A percentile compares a stretch with the other conserved stretches of the same genome.
These are phyloP conservation scores for Cherax destructor DNA, from an alignment of 1,140 invertebrate species.

Conservation along the genomic window DNA sequence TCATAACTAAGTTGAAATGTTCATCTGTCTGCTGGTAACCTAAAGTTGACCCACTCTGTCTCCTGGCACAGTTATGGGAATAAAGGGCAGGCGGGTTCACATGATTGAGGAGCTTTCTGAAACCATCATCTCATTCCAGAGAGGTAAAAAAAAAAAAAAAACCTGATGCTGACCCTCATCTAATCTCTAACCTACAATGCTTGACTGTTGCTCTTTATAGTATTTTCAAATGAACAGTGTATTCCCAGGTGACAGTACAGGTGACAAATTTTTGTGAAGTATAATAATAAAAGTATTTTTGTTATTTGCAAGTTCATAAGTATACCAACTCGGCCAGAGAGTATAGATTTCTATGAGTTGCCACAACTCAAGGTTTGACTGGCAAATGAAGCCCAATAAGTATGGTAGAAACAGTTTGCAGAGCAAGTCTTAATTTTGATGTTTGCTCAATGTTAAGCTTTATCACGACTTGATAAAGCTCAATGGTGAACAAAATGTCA, in stretches of 20 bases:
- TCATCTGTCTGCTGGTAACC: not conserved
- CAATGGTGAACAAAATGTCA: too few species aligned
- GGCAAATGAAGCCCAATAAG: too few species aligned
- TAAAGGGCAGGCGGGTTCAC: constrained; percentile 96
- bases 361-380: too few species aligned
- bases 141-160: constrained; percentile 83
- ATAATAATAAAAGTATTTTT: too few species aligned
- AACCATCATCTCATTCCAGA: constrained; percentile 98
- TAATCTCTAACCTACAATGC: not conserved
- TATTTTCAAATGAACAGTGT: constrained; percentile 7
- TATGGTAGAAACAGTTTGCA: too few species aligned
- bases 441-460: too few species aligned
- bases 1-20: not conserved
- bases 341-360: too few species aligned
- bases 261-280: too few species aligned
- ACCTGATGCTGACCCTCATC: not conserved
- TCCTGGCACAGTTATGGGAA: constrained; percentile 91
- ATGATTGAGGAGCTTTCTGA: constrained; percentile 98
- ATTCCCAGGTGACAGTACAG: not conserved
- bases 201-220: not conserved
- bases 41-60: constrained; percentile 14
- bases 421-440: too few species aligned
- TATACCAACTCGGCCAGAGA: too few species aligned
- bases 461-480: too few species aligned
- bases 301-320: not conserved